A percentile compares a stretch with the other conserved stretches of the same genome.
Conservation (phyloP, 2,113 vertebrate species). For the Pristiophorus japonicus region DNA sequence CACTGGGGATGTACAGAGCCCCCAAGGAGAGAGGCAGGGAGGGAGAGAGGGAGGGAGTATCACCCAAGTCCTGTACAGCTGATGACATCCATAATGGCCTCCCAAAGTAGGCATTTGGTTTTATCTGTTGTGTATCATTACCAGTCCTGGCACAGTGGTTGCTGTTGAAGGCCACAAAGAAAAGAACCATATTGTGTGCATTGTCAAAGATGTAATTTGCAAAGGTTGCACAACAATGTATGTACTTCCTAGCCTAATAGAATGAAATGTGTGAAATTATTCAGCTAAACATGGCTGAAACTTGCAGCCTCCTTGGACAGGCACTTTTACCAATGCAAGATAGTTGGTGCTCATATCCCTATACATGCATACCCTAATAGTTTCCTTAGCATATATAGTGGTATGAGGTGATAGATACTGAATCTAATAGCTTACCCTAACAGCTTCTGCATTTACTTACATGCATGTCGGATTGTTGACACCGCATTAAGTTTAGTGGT, state of each 20-base stretch:
- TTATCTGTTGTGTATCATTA: background rate
- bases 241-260: background rate
- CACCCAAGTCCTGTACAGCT: background rate
- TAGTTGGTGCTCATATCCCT: background rate
- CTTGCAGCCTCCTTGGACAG: background rate
- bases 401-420: too few species aligned
- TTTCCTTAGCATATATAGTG: background rate
- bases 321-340: background rate
- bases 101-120: background rate
- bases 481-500: background rate
- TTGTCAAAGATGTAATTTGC: background rate
- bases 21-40: too few species aligned
- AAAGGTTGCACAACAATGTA: background rate
- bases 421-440: background rate
- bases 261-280: background rate
- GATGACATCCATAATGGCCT: background rate
- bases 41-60: too few species aligned
- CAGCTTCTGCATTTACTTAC: background rate
- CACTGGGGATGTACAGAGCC: too few species aligned
- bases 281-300: background rate
- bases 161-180: background rate
- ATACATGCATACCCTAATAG: background rate
- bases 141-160: background rate
- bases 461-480: background rate
- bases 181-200: background rate